Conservation (phyloP, 2,888 invertebrate species). For the Eulithis testata region DNA sequence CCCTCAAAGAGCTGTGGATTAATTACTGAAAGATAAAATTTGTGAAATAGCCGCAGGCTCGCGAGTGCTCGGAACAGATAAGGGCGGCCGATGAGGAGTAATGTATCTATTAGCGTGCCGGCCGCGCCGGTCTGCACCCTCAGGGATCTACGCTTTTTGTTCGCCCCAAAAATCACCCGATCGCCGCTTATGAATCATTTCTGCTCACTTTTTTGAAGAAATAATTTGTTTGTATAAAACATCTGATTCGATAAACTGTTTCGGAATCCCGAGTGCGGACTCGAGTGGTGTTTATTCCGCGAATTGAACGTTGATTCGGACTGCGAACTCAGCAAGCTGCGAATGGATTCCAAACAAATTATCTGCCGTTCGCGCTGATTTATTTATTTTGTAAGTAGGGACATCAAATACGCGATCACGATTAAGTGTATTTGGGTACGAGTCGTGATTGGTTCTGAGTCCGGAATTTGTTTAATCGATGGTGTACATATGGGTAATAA, state of each 20-base stretch:
- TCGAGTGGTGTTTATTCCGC: slow-evolving; percentile 55
- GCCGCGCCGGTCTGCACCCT: slow-evolving; percentile 46
- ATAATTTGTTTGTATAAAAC: slow-evolving; percentile 63
- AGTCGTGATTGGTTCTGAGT: slow-evolving; percentile 21
- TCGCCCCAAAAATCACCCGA: slow-evolving; percentile 62
- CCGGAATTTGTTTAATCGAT: slow-evolving; percentile 1
- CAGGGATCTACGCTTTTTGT: slow-evolving; percentile 55
- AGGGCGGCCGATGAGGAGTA: slow-evolving; percentile 70
- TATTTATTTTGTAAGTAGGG: slow-evolving; percentile 52
- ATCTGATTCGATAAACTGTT: slow-evolving; percentile 67
- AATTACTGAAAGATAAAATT: slow-evolving; percentile 81
- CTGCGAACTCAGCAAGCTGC: slow-evolving; percentile 50
- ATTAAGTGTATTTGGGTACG: slow-evolving; percentile 29
- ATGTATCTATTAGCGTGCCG: slow-evolving; percentile 71
- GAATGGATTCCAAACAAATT: slow-evolving; percentile 61
- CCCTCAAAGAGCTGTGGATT: slow-evolving; percentile 74
- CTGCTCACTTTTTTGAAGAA: slow-evolving; percentile 55
- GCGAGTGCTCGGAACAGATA: slow-evolving; percentile 74
- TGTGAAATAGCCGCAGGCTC: slow-evolving; percentile 71
- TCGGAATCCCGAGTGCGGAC: slow-evolving; percentile 48
- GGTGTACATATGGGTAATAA: slow-evolving; percentile 4
- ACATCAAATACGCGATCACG: slow-evolving; percentile 40
- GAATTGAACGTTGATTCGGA: slow-evolving; percentile 59
- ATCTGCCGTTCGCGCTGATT: slow-evolving; percentile 51
- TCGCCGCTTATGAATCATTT: slow-evolving; percentile 60